Evolutionary conservation across 2,888 invertebrate genomes (phyloP).

Genomic region (Yponomeuta malinellus): DNA sequence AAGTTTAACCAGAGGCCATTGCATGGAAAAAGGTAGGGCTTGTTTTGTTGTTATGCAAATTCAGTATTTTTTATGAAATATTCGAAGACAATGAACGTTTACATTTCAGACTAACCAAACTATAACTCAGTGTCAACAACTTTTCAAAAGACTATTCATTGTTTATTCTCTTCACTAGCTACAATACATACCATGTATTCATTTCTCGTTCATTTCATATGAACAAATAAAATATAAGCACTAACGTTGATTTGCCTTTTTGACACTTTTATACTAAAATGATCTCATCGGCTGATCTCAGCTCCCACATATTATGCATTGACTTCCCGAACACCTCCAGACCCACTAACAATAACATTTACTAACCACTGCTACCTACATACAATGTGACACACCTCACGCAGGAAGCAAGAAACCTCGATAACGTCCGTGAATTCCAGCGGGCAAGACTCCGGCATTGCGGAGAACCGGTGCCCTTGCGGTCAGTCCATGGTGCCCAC

Average conservation of each 20-base stretch:
- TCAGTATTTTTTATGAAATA: constrained; percentile 19
- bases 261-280: too few relatives aligned
- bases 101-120: background rate
- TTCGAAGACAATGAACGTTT: background rate
- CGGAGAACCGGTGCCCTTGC: constrained; percentile 77
- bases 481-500: constrained; percentile 80
- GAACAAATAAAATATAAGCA: too few relatives aligned
- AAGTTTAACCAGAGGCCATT: constrained; percentile 69
- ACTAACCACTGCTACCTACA: background rate
- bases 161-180: too few relatives aligned
- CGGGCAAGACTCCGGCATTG: constrained; percentile 88
- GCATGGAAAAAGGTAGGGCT: constrained; percentile 57
- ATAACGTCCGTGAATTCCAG: constrained; percentile 88
- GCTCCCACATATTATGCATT: too few relatives aligned
- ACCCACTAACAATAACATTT: background rate
- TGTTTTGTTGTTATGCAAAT: background rate
- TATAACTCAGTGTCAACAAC: background rate
- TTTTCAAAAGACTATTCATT: background rate
- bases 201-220: too few relatives aligned
- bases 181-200: too few relatives aligned
- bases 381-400: constrained; percentile 23
- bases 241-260: too few relatives aligned
- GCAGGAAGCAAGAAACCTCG: constrained; percentile 80
- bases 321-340: background rate
- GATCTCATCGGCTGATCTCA: too few relatives aligned